These are phyloP conservation scores for Intellagama lesueurii DNA, from an alignment of 2,797 vertebrate species.

Conservation along the genomic window DNA sequence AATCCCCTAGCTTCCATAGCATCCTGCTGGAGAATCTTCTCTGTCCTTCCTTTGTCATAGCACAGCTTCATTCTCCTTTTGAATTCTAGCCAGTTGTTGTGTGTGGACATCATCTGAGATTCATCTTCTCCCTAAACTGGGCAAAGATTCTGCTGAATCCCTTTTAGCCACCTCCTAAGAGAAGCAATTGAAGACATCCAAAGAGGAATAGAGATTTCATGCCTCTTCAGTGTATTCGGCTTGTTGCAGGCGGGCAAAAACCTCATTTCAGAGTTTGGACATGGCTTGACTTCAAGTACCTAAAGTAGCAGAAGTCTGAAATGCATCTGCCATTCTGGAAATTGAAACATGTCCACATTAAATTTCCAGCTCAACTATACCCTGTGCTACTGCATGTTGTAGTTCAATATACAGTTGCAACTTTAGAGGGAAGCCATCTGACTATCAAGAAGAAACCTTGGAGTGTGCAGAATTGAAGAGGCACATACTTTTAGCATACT, in stretches of 20 bases:
- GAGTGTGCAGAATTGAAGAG: no score
- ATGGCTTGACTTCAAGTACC: no score
- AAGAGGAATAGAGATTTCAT: background rate
- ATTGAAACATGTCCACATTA: no score
- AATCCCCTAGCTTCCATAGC: background rate
- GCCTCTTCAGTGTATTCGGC: no score
- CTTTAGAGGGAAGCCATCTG: no score
- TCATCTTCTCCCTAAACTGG: background rate
- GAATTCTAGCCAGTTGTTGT: background rate
- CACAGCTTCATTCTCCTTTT: background rate
- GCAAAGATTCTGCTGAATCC: background rate
- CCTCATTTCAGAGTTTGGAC: no score
- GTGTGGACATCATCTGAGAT: background rate
- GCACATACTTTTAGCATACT: background rate
- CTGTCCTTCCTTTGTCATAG: no score
- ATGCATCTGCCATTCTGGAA: background rate
- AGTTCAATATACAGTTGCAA: no score
- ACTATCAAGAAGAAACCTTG: no score
- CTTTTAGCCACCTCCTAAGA: background rate
- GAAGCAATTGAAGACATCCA: background rate
- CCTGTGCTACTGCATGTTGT: no score
- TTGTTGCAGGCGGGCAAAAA: no score
- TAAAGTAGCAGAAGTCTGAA: background rate
- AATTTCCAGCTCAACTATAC: no score
- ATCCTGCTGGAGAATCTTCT: background rate